Evolutionary conservation across 2,888 invertebrate genomes (phyloP).

Genomic region (Ecliptopera silaceata): DNA sequence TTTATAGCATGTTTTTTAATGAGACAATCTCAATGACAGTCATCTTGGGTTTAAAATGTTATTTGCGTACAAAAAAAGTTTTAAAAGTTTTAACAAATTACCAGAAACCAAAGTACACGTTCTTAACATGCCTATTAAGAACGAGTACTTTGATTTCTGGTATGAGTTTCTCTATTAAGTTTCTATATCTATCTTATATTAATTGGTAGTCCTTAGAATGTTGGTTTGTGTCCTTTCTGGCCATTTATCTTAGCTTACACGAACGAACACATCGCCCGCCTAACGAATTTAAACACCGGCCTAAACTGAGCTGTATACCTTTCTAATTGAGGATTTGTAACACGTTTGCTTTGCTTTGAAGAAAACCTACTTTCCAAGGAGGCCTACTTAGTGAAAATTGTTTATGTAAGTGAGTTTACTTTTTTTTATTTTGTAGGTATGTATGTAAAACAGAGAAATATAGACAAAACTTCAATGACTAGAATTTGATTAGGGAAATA

Average conservation of each 20-base stretch:
- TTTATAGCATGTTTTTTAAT: too few species aligned
- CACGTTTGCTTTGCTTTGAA: conserved; percentile 61
- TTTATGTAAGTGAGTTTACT: conserved; percentile 7
- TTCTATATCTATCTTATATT: too few species aligned
- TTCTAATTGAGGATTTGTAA: conserved; percentile 78
- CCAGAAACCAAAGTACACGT: too few species aligned
- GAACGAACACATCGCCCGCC: conserved; percentile 65
- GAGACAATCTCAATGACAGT: too few species aligned
- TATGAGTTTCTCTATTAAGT: too few species aligned
- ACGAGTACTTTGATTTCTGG: too few species aligned
- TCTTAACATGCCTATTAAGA: too few species aligned
- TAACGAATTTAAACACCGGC: conserved; percentile 81
- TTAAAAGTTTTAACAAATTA: too few species aligned
- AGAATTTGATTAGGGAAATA: not conserved
- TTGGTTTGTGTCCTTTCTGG: conserved; percentile 11
- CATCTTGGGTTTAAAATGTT: too few species aligned
- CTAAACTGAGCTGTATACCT: conserved; percentile 74
- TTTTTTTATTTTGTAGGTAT: conserved; percentile 3
- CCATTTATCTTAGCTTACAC: conserved; percentile 45
- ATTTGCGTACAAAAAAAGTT: too few species aligned
- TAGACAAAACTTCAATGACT: not conserved
- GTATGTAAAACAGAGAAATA: not conserved
- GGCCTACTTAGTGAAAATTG: conserved; percentile 19
- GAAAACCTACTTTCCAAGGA: conserved; percentile 26
- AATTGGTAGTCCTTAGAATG: not conserved